Percentiles rank a stretch among this genome's conserved stretches.
phyloP scores from a whole-genome alignment of 92 coral and sea anemone genomes.

The Epizoanthus ramosus region DNA sequence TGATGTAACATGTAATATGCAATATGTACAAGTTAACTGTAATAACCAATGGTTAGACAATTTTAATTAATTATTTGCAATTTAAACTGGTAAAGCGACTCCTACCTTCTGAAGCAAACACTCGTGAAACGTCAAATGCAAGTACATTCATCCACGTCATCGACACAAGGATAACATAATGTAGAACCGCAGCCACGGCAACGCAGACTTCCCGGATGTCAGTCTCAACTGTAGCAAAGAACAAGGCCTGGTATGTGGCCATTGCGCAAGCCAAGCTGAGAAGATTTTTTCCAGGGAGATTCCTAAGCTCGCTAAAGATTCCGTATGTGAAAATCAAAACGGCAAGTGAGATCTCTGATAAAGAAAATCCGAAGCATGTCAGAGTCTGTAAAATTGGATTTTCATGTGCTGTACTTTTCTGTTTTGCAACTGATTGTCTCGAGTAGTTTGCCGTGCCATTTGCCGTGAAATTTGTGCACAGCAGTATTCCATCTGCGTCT shows the following conservation, averaged over 20 bases:
- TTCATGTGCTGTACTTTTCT: neutral
- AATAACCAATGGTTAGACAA: neutral
- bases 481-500: neutral
- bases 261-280: constrained; percentile 22
- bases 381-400: neutral
- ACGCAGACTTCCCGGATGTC: constrained; percentile 1
- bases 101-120: constrained; percentile 34
- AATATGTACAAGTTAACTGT: too few species aligned
- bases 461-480: constrained; percentile 30
- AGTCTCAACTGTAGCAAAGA: constrained; percentile 1
- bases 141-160: constrained; percentile 36
- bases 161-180: constrained; percentile 31
- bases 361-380: constrained; percentile 11
- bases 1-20: too few species aligned
- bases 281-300: constrained; percentile 31
- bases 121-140: constrained; percentile 25
- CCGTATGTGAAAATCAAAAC: constrained; percentile 30
- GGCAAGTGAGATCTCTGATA: constrained; percentile 30
- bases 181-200: constrained; percentile 13
- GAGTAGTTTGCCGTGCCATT: neutral
- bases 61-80: neutral
- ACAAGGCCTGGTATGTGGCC: constrained; percentile 26
- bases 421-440: neutral
- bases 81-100: neutral
- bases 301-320: constrained; percentile 21